These are phyloP conservation scores for Sphyrna mokarran DNA, from an alignment of 2,113 vertebrate species.

Conservation along the genomic window DNA sequence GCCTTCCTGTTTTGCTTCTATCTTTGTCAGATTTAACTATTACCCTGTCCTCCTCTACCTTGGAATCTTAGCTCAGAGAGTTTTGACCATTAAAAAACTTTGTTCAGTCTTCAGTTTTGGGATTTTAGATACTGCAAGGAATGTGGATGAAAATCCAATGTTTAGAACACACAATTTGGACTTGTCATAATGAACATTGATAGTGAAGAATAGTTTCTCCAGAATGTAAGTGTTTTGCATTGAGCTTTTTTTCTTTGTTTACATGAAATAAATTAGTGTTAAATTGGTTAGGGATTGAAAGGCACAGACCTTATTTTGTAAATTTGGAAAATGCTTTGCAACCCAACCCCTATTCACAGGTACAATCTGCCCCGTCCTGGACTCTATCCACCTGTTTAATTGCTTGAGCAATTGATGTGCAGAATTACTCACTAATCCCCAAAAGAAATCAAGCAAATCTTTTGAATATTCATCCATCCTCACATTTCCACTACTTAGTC, in stretches of 20 bases:
- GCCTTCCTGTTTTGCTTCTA: not conserved
- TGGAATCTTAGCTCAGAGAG: not conserved
- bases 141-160: not conserved
- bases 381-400: not conserved
- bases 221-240: conserved; percentile 3
- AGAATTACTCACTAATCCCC: not conserved
- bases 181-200: not conserved
- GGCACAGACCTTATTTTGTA: not conserved
- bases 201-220: not conserved
- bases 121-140: too few species aligned
- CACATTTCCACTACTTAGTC: not conserved
- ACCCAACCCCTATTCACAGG: not conserved
- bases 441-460: not conserved
- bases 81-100: not conserved
- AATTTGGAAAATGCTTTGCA: not conserved
- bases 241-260: conserved; percentile 3
- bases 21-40: not conserved
- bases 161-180: not conserved
- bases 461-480: not conserved
- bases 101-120: not conserved
- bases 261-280: conserved; percentile 13
- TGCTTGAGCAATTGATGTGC: not conserved
- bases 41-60: not conserved
- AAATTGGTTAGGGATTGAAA: conserved; percentile 12
- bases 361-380: not conserved